A percentile compares a stretch with the other conserved stretches of the same genome.
These are phyloP conservation scores for Nomia melanderi DNA, from an alignment of 1,140 invertebrate species.

Conservation along the genomic window DNA sequence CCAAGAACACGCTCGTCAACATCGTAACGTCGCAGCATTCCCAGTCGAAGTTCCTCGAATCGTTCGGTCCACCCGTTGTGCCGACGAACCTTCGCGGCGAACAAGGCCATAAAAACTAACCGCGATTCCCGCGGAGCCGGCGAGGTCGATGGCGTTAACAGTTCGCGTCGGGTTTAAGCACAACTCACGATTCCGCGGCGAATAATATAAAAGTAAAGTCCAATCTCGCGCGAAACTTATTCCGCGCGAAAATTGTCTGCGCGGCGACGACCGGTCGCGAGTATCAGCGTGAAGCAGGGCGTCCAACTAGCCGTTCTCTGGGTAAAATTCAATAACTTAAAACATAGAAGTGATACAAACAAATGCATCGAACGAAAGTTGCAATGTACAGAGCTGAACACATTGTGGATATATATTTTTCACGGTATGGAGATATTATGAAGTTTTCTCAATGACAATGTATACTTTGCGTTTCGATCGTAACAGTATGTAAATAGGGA, in stretches of 20 bases:
- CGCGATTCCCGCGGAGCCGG: background rate
- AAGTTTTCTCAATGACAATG: too few relatives aligned
- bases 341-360: too few relatives aligned
- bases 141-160: background rate
- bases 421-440: too few relatives aligned
- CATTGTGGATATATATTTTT: too few relatives aligned
- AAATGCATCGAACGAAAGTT: too few relatives aligned
- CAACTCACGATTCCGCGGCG: slow-evolving; percentile 12
- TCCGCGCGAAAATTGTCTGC: slow-evolving; percentile 1
- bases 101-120: background rate
- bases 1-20: too few relatives aligned
- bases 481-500: too few relatives aligned
- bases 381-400: too few relatives aligned
- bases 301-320: too few relatives aligned
- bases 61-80: background rate
- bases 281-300: too few relatives aligned
- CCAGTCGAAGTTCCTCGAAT: background rate
- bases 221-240: slow-evolving; percentile 16
- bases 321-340: too few relatives aligned
- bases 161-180: background rate
- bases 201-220: slow-evolving; percentile 25
- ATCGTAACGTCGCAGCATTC: background rate
- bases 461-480: too few relatives aligned
- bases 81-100: slow-evolving; percentile 1
- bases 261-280: background rate